phyloP scores from a whole-genome alignment of 2,797 vertebrate species.

The Australoheros facetus region DNA sequence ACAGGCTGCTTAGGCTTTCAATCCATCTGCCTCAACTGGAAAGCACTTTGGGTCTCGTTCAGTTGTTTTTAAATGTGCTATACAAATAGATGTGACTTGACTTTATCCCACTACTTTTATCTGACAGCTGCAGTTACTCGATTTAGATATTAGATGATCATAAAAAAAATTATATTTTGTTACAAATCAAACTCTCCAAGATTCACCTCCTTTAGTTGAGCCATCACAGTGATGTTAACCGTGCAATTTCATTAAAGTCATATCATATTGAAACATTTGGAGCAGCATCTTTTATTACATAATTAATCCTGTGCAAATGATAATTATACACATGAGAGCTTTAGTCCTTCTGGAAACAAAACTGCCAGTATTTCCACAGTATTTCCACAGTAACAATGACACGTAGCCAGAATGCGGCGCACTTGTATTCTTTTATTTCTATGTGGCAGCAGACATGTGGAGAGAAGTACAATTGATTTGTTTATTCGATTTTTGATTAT shows the following conservation, averaged over 20 bases:
- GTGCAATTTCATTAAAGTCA: neutral
- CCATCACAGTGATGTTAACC: neutral
- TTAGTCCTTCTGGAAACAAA: neutral
- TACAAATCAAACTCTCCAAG: neutral
- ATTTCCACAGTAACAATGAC: neutral
- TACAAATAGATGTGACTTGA: neutral
- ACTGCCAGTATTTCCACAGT: neutral
- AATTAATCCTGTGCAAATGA: neutral
- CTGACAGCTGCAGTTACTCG: no score
- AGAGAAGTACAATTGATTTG: neutral
- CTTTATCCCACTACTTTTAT: no score
- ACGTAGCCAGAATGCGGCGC: neutral
- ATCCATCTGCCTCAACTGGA: neutral
- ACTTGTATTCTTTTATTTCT: neutral
- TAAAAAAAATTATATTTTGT: neutral
- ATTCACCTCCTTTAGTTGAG: neutral
- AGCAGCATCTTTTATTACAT: neutral
- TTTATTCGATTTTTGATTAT: neutral
- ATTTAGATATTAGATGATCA: neutral
- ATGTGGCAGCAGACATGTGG: neutral
- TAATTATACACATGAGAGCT: conserved; percentile 3
- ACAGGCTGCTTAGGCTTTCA: neutral
- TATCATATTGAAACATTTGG: neutral
- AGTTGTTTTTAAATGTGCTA: neutral
- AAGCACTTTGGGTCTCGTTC: neutral